These are phyloP conservation scores for Gadopsis marmoratus DNA, from an alignment of 2,797 vertebrate species.

Conservation along the genomic window DNA sequence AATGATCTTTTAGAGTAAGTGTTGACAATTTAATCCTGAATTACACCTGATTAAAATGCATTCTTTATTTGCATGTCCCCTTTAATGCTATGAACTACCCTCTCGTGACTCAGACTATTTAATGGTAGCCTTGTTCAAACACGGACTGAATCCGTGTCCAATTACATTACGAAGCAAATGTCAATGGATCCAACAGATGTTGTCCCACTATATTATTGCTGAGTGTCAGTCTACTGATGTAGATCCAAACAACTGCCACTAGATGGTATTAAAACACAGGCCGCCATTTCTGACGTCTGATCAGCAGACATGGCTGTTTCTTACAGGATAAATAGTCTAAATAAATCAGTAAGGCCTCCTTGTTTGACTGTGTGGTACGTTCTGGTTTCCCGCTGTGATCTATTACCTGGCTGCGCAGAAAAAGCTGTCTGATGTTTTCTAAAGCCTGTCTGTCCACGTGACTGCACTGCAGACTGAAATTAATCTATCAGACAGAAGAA, in stretches of 20 bases:
- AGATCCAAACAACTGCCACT: slow-evolving; percentile 48
- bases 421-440: slow-evolving; percentile 22
- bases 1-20: not conserved
- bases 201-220: slow-evolving; percentile 16
- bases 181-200: slow-evolving; percentile 78
- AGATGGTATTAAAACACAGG: slow-evolving; percentile 61
- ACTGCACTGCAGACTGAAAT: slow-evolving; percentile 26
- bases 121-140: slow-evolving; percentile 63
- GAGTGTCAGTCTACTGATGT: slow-evolving; percentile 2
- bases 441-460: slow-evolving; percentile 29
- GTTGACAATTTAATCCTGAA: not conserved
- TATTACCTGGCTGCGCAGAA: slow-evolving; percentile 35
- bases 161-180: slow-evolving; percentile 73
- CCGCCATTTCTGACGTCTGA: not conserved
- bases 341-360: slow-evolving; percentile 27
- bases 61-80: slow-evolving; percentile 24
- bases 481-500: slow-evolving; percentile 19
- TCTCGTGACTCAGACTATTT: slow-evolving; percentile 55
- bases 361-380: slow-evolving; percentile 22
- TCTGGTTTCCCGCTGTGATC: slow-evolving; percentile 40
- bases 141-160: slow-evolving; percentile 69
- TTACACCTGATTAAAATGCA: not conserved
- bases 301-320: slow-evolving; percentile 11
- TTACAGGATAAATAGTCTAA: slow-evolving; percentile 24
- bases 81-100: slow-evolving; percentile 20